Evolutionary conservation across 2,797 vertebrate species (phyloP).

Genomic region (Craterocephalus amniculus): DNA sequence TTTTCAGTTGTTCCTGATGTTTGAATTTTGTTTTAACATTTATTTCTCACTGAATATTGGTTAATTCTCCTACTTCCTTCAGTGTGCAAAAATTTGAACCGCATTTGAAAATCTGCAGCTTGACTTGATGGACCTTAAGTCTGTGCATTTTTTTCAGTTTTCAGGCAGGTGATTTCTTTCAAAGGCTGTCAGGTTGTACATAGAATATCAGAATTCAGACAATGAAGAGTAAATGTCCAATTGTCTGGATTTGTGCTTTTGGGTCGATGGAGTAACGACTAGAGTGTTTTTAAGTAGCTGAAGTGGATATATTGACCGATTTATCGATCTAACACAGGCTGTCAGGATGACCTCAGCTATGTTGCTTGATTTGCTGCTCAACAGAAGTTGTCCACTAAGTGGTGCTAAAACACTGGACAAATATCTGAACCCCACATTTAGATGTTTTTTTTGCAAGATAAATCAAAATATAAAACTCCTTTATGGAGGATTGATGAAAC

Average conservation of each 20-base stretch:
- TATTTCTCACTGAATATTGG: neutral
- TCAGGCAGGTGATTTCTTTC: constrained; percentile 25
- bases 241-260: constrained; percentile 65
- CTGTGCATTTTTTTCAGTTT: constrained; percentile 12
- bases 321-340: constrained; percentile 61
- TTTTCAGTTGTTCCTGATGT: constrained; percentile 64
- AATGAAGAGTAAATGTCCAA: constrained; percentile 62
- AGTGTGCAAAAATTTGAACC: neutral
- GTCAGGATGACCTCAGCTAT: constrained; percentile 58
- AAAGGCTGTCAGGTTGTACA: constrained; percentile 43
- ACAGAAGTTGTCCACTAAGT: constrained; percentile 67
- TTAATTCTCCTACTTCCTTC: neutral
- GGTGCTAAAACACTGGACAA: constrained; percentile 50
- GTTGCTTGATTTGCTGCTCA: constrained; percentile 8
- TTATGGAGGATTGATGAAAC: neutral
- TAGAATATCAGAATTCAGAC: constrained; percentile 45
- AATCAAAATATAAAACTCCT: neutral
- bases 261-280: constrained; percentile 56
- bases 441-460: neutral
- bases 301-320: constrained; percentile 75
- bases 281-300: constrained; percentile 66
- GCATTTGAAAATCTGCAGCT: constrained; percentile 16
- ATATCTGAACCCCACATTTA: neutral
- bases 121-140: constrained; percentile 34
- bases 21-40: neutral